These are phyloP conservation scores for Sarcophaga rosellei DNA, from an alignment of 2,888 invertebrate species.

Conservation along the genomic window DNA sequence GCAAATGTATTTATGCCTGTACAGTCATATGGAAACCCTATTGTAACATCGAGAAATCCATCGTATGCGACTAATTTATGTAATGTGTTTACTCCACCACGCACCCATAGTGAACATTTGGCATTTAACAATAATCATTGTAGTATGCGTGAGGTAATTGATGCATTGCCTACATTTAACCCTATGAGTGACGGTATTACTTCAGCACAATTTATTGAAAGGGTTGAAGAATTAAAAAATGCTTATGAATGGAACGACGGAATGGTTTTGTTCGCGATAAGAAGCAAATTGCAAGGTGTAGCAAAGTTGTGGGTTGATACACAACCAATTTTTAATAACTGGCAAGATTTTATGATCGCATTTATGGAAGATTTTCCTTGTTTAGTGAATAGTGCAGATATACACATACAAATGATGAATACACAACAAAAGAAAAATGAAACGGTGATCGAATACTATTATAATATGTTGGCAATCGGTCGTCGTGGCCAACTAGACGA, in stretches of 20 bases:
- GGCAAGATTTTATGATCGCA: not conserved
- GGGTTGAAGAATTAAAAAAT: slow-evolving; percentile 30
- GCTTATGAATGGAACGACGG: slow-evolving; percentile 24
- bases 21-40: not conserved
- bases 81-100: slow-evolving; percentile 1
- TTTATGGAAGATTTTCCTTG: slow-evolving; percentile 24
- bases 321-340: slow-evolving; percentile 7
- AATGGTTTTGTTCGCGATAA: slow-evolving; percentile 19
- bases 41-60: not conserved
- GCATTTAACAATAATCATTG: slow-evolving; percentile 3
- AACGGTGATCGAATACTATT: slow-evolving; percentile 20
- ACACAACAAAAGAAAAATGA: not conserved
- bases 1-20: not conserved
- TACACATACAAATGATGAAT: slow-evolving; percentile 2
- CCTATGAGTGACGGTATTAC: slow-evolving; percentile 20
- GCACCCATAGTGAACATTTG: not conserved
- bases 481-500: slow-evolving; percentile 20
- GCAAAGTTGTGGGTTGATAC: slow-evolving; percentile 14
- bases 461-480: slow-evolving; percentile 22
- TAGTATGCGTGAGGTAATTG: slow-evolving; percentile 48
- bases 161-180: slow-evolving; percentile 38
- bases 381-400: slow-evolving; percentile 24
- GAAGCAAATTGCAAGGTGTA: not conserved
- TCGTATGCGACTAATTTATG: not conserved
- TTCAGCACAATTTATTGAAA: slow-evolving; percentile 30